A percentile compares a stretch with the other conserved stretches of the same genome.
Evolutionary conservation across 2,113 vertebrate species (phyloP).

Genomic region (Ptyas mucosa): DNA sequence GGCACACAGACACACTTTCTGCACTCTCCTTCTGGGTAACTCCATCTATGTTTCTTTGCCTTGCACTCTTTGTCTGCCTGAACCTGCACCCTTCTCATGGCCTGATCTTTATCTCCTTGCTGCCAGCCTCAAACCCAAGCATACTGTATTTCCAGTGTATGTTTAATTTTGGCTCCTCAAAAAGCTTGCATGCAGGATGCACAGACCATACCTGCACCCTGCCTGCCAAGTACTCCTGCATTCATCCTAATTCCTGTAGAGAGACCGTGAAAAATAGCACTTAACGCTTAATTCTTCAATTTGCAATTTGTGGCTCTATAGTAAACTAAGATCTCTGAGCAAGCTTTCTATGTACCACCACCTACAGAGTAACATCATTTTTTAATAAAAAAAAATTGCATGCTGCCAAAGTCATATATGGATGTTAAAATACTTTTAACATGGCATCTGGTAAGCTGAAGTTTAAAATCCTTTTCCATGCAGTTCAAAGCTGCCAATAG

Average conservation of each 20-base stretch:
- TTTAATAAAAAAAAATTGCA: conserved; percentile 19
- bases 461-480: conserved; percentile 2
- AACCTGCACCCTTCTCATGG: not conserved
- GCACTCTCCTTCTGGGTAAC: not conserved
- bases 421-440: conserved; percentile 6
- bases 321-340: not conserved
- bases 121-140: not conserved
- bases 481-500: conserved; percentile 33
- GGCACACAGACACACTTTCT: not conserved
- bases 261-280: not conserved
- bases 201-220: not conserved
- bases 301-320: not conserved
- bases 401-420: conserved; percentile 1
- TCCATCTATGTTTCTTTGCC: not conserved
- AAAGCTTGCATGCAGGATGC: not conserved
- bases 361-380: not conserved
- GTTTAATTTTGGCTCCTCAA: not conserved
- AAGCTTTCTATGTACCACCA: not conserved
- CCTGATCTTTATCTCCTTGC: not conserved
- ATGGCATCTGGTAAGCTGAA: not conserved
- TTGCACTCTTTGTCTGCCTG: not conserved
- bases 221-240: not conserved
- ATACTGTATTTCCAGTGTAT: not conserved
- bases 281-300: conserved; percentile 3
- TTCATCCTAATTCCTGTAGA: not conserved